A percentile compares a stretch with the other conserved stretches of the same genome.
Conservation (phyloP, 2,797 vertebrate genomes). For the Enteromius radiatus region DNA sequence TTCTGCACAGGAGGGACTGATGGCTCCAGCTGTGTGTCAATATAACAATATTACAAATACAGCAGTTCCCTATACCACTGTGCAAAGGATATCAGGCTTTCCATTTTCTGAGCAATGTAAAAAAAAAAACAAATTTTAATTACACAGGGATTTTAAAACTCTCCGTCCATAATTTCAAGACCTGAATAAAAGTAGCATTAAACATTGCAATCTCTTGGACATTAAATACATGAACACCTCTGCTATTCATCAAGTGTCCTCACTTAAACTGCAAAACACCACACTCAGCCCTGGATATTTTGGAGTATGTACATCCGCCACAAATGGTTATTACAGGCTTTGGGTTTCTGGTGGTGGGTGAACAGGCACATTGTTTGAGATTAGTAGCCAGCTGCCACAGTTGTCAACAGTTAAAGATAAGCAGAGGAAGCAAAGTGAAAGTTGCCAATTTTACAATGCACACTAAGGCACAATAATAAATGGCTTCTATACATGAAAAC, state of each 20-base stretch:
- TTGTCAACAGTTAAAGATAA: slow-evolving; percentile 61
- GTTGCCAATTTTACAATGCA: slow-evolving; percentile 28
- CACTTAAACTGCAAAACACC: background rate
- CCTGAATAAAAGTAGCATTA: background rate
- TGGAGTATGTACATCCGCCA: slow-evolving; percentile 28
- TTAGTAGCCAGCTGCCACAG: slow-evolving; percentile 71
- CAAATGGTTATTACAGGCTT: slow-evolving; percentile 41
- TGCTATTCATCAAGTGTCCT: background rate
- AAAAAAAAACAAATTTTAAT: background rate
- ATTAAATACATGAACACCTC: background rate
- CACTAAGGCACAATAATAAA: background rate
- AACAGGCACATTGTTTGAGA: slow-evolving; percentile 64
- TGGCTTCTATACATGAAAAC: background rate
- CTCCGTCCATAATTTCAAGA: too few relatives aligned
- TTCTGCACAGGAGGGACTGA: slow-evolving; percentile 89
- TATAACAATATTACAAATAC: background rate
- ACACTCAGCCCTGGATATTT: background rate
- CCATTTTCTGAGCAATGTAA: background rate
- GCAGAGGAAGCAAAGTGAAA: slow-evolving; percentile 57
- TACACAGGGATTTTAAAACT: too few relatives aligned
- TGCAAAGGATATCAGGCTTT: background rate
- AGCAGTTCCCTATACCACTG: background rate
- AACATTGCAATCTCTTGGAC: background rate
- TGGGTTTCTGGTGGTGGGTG: slow-evolving; percentile 36
- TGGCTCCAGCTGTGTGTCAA: slow-evolving; percentile 81